Evolutionary conservation across 2,888 invertebrate genomes (phyloP), one percentile per base, ranked within the genome.

Genomic region (Stenotaenia linearis): DNA sequence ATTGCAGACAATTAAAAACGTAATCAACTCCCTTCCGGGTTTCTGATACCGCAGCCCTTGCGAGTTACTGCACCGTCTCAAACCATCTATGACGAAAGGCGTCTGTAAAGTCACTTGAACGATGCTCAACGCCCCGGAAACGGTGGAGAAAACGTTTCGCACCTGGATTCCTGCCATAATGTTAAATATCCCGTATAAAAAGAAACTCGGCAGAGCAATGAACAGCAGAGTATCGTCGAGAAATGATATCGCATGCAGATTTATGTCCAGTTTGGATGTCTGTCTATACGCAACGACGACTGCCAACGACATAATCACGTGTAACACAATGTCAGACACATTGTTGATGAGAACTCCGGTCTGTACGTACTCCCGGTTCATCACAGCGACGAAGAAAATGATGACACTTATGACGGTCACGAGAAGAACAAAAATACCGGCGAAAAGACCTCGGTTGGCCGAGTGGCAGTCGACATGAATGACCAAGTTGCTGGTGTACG

Each of bases 391-490:
- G 84, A 90, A 90, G 85, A 90, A 90, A 75, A 90, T 86, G 81
- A 91, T 90, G 80, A 91, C 88, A 82, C 89, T 89, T 81, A 90
- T 89, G 81, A 90, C 87, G 0, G 88, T 86, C 18, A 88, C 87
- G 6, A 89, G 90, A 84, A 90, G 87, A 7, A 91, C 85, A 25
- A 90, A 86, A n/a, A 92, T 86, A 2, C 93, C 93, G 6, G 89
- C 87, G 85, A 93, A 92, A 28, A 93, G 87, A 1, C 93, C 93
- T 80, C 90, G 90, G 87, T 92, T 92, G 79, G 93, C 91, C 0
- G 92, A 91, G 84, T 92, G 91, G 84, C 93, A 93, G 86, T 93
- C 93, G 0, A 91, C 91, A 83, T 91, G 88, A 81, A 91, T 89
- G 74, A 91, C 89, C 40, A 91, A 77, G 80, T 84, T 83, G 77